These are phyloP conservation scores for Machimus atricapillus DNA, from an alignment of 2,888 invertebrate genomes.

Conservation along the genomic window DNA sequence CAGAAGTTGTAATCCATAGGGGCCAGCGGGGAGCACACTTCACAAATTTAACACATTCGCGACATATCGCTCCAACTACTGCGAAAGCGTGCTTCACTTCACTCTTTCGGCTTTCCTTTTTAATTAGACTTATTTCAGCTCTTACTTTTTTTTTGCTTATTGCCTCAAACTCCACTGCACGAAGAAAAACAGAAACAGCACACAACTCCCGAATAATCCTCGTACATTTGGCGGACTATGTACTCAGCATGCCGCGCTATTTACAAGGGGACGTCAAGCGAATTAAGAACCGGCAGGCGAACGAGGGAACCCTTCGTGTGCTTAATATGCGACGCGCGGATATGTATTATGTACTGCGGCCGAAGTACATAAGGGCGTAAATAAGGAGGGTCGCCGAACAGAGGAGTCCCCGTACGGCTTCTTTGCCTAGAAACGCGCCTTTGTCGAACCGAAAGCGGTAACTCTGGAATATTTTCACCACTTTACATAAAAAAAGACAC, in stretches of 20 bases:
- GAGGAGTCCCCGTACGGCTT: neutral
- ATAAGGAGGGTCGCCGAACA: neutral
- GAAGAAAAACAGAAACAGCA: neutral
- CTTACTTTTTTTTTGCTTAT: neutral
- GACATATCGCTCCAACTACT: neutral
- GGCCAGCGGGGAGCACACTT: neutral
- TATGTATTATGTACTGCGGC: neutral
- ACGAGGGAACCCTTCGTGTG: neutral
- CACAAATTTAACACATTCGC: neutral
- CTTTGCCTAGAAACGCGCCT: neutral
- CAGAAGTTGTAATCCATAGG: neutral
- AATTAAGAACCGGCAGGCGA: neutral
- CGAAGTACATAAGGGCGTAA: neutral
- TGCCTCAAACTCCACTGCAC: neutral
- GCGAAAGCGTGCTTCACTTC: neutral
- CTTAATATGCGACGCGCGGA: slow-evolving; percentile 10
- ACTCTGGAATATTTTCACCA: neutral
- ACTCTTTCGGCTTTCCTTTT: neutral
- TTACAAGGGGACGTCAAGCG: neutral
- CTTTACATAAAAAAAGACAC: neutral
- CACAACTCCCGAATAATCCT: neutral
- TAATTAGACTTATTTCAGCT: neutral
- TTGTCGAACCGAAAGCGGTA: neutral
- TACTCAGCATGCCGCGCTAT: neutral
- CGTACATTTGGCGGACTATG: neutral